Evolutionary conservation across 2,797 vertebrate genomes (phyloP), one percentile per base, ranked within the genome.

Genomic region (Chrosomus eos): DNA sequence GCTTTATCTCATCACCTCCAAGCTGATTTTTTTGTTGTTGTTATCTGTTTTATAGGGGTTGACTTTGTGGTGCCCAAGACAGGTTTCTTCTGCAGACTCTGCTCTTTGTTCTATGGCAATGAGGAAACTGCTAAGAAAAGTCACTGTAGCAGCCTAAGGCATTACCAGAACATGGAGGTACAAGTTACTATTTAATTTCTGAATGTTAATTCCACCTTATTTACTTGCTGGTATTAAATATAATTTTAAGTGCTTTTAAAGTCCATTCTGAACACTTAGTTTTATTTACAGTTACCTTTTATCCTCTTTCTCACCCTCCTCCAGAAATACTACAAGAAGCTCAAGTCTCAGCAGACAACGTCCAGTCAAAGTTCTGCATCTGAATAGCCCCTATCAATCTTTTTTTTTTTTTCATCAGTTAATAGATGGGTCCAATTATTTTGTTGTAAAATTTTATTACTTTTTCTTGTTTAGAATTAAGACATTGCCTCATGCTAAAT

Each of bases 51-150:
- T 21, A 21, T 90, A 96, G 96, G 93, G 77, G 84, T 96, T 89
- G 96, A 97, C 48, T 96, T 96, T 90, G 94, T 96, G 26, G 90
- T 96, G 0, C 96, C 96, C 0, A 96, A 95, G 89, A 95, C 95
- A 0, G 96, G 96, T 58, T 97, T 94, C 85, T 97, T 96, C 92
- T 97, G 96, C 87, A 95, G 95, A 89, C 95, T 97, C 76, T 97
- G 96, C 90, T 96, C 95, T 11, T 92, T 95, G 7, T 97, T 97
- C 90, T 97, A 96, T n/a, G 93, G 94, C 0, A 94, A 92, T 62
- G 94, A 96, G 4, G 87, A 90, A 23, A 90, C 87, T 0, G 95
- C 95, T 28, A 96, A 96, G 93, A 94, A 91, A 71, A 95, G 90
- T 51, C 96, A 97, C 92, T 97, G 95, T 89, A 93, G 92, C 88